A percentile compares a stretch with the other conserved stretches of the same genome.
phyloP scores from a whole-genome alignment of 2,113 vertebrate species.

The Monarcha castaneiventris region DNA sequence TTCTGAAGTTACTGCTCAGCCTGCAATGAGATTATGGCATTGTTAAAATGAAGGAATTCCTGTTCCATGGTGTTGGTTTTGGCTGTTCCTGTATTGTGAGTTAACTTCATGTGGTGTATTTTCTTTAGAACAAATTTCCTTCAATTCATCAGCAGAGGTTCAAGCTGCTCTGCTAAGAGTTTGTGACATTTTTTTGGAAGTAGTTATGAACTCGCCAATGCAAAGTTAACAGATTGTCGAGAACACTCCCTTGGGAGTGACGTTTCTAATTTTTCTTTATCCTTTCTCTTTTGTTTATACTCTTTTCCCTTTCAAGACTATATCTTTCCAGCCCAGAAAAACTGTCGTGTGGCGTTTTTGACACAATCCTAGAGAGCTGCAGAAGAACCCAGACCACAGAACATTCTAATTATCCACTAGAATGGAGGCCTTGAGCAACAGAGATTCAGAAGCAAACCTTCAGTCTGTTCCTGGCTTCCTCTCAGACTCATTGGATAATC shows the following conservation, averaged over 20 bases:
- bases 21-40: conserved; percentile 52
- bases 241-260: conserved; percentile 48
- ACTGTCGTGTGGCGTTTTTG: not conserved
- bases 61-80: conserved; percentile 68
- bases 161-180: conserved; percentile 57
- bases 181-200: conserved; percentile 59
- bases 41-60: conserved; percentile 75
- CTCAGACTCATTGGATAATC: not conserved
- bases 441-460: not conserved
- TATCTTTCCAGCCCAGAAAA: not conserved
- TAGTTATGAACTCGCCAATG: not conserved
- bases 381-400: not conserved
- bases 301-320: not conserved
- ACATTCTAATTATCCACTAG: not conserved
- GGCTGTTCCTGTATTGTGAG: conserved; percentile 64
- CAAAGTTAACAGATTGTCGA: conserved; percentile 39
- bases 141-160: conserved; percentile 75
- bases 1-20: conserved; percentile 46
- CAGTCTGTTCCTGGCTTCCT: not conserved
- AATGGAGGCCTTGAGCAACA: not conserved
- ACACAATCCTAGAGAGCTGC: not conserved
- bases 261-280: conserved; percentile 34
- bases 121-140: conserved; percentile 80
- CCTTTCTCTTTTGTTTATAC: conserved; percentile 27
- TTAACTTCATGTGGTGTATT: conserved; percentile 74